A percentile compares a stretch with the other conserved stretches of the same genome.
phyloP scores from a whole-genome alignment of 2,113 vertebrate genomes.

The Genyomyrus donnyi region DNA sequence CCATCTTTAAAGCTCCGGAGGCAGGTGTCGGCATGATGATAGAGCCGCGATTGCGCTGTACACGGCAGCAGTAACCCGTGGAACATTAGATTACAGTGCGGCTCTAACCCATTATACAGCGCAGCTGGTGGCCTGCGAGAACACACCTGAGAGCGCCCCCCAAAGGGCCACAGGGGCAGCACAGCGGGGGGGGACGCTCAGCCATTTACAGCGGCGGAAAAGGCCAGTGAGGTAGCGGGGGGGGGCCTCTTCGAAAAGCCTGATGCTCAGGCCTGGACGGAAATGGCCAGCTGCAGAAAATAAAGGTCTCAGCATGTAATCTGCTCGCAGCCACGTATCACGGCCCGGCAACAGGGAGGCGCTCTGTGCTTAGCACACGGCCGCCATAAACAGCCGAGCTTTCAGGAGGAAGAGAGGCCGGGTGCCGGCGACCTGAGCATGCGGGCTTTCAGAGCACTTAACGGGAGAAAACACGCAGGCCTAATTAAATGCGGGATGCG shows the following conservation, averaged over 20 bases:
- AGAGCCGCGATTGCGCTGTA: background rate
- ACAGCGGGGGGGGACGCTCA: too few species aligned
- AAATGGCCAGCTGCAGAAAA: background rate
- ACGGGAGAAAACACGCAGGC: background rate
- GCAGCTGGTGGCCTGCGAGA: background rate
- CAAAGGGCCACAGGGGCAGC: background rate
- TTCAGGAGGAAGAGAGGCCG: background rate
- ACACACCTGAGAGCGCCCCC: background rate
- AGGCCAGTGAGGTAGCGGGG: background rate
- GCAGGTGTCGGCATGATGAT: background rate
- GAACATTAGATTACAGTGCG: background rate
- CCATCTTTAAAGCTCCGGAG: background rate
- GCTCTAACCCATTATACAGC: background rate
- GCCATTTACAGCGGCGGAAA: background rate
- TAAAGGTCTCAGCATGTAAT: background rate
- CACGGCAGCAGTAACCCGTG: background rate
- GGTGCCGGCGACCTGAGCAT: background rate
- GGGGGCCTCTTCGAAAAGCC: background rate
- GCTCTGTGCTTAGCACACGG: background rate
- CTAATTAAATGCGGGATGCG: slow-evolving; percentile 9
- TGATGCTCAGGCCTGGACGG: too few species aligned
- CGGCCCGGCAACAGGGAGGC: background rate
- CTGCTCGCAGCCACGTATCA: background rate
- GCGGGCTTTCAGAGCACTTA: background rate
- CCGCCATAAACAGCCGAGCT: background rate